phyloP scores from a whole-genome alignment of 2,797 vertebrate species.

The Tangara arthus region DNA sequence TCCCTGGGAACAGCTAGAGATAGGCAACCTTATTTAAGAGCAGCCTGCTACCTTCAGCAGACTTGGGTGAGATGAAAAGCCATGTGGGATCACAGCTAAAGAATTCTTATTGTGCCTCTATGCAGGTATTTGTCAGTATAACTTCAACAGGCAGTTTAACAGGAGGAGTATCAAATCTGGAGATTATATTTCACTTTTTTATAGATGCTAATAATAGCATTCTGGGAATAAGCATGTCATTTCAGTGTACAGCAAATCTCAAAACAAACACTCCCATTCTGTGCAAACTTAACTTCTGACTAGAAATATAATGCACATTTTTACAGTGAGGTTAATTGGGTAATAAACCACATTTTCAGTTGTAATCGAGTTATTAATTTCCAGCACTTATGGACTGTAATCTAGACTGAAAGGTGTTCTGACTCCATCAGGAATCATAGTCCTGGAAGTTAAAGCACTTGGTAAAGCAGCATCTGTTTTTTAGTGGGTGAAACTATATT shows the following conservation, averaged over 20 bases:
- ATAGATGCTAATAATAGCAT: background rate
- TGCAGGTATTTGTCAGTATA: background rate
- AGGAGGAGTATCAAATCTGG: background rate
- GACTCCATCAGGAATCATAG: background rate
- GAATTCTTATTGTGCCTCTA: background rate
- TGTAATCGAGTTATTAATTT: background rate
- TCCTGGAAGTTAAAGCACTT: background rate
- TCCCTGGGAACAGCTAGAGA: background rate
- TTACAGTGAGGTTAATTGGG: background rate
- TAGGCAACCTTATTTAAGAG: background rate
- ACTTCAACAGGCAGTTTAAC: background rate
- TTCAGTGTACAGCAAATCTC: background rate
- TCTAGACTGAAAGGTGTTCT: background rate
- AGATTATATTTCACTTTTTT: background rate
- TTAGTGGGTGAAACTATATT: background rate
- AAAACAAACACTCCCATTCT: accelerated
- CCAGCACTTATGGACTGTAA: background rate
- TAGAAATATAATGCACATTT: background rate
- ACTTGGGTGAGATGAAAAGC: background rate
- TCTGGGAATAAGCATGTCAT: background rate
- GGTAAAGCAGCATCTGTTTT: background rate
- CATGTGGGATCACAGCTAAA: background rate
- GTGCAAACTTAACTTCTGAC: background rate
- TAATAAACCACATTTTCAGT: background rate
- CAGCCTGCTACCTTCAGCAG: background rate